These are phyloP conservation scores for Antennarius maculatus DNA, from an alignment of 2,797 vertebrate genomes.

Conservation along the genomic window DNA sequence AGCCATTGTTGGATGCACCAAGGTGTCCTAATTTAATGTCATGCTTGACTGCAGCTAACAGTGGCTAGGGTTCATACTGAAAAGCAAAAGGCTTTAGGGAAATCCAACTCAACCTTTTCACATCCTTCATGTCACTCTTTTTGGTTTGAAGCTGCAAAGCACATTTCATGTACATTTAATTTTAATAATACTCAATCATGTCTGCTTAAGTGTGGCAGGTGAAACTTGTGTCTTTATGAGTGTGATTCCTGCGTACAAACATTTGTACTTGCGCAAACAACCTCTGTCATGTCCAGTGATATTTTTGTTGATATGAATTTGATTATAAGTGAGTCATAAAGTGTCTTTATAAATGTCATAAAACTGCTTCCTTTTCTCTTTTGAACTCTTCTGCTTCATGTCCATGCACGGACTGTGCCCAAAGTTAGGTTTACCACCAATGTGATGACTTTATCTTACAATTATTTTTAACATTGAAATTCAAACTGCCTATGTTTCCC, in stretches of 20 bases:
- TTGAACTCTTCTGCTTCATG: too few relatives aligned
- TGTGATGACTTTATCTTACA: slow-evolving; percentile 3
- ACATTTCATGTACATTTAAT: slow-evolving; percentile 31
- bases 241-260: slow-evolving; percentile 12
- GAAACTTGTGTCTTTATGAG: slow-evolving; percentile 25
- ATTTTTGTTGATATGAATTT: slow-evolving; percentile 39
- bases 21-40: slow-evolving; percentile 78
- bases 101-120: slow-evolving; percentile 51
- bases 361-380: slow-evolving; percentile 16
- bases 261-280: slow-evolving; percentile 14
- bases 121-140: slow-evolving; percentile 24
- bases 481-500: slow-evolving; percentile 13
- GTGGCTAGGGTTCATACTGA: slow-evolving; percentile 69
- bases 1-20: slow-evolving; percentile 73
- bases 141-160: slow-evolving; percentile 42
- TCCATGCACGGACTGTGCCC: not conserved
- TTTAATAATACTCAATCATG: slow-evolving; percentile 45
- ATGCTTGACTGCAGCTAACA: slow-evolving; percentile 71
- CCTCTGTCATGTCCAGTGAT: slow-evolving; percentile 39
- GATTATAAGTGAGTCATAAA: slow-evolving; percentile 39
- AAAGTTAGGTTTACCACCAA: slow-evolving; percentile 4
- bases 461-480: slow-evolving; percentile 9
- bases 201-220: slow-evolving; percentile 17
- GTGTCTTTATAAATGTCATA: slow-evolving; percentile 69
- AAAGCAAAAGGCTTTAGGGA: slow-evolving; percentile 67